These are phyloP conservation scores for Characodon lateralis DNA, from an alignment of 2,797 vertebrate genomes.

Conservation along the genomic window DNA sequence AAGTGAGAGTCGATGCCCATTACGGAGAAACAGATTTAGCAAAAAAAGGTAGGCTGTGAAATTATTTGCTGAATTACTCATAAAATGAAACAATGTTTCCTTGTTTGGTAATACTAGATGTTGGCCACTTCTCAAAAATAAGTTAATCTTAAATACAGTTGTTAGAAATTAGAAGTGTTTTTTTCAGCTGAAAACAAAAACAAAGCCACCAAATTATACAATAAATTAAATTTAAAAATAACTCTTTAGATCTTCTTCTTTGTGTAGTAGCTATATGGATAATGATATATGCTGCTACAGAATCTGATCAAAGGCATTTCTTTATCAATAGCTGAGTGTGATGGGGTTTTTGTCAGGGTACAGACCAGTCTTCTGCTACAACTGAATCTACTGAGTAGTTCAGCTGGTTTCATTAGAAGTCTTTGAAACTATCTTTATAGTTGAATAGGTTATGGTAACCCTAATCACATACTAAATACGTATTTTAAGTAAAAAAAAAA, in stretches of 20 bases:
- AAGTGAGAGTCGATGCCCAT: conserved; percentile 82
- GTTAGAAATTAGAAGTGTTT: too few relatives aligned
- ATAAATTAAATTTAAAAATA: background rate
- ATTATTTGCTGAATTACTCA: background rate
- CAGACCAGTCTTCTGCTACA: too few relatives aligned
- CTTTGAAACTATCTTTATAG: background rate
- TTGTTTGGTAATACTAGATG: background rate
- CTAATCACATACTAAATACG: background rate
- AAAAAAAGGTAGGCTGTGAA: conserved; percentile 73
- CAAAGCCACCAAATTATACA: background rate
- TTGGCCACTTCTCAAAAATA: background rate
- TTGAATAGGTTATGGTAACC: background rate
- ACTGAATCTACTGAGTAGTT: too few relatives aligned
- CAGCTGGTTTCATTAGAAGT: background rate
- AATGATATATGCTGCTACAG: too few relatives aligned
- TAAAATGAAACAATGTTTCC: background rate
- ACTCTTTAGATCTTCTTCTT: background rate
- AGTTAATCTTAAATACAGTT: background rate
- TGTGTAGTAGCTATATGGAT: background rate
- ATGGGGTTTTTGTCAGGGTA: too few relatives aligned
- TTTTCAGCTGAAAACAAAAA: too few relatives aligned
- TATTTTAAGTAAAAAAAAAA: background rate
- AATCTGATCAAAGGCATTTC: too few relatives aligned
- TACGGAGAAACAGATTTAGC: conserved; percentile 81
- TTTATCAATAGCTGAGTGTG: too few relatives aligned